A percentile compares a stretch with the other conserved stretches of the same genome.
Conservation (phyloP, 2,888 invertebrate species). For the Archips crataeganus region DNA sequence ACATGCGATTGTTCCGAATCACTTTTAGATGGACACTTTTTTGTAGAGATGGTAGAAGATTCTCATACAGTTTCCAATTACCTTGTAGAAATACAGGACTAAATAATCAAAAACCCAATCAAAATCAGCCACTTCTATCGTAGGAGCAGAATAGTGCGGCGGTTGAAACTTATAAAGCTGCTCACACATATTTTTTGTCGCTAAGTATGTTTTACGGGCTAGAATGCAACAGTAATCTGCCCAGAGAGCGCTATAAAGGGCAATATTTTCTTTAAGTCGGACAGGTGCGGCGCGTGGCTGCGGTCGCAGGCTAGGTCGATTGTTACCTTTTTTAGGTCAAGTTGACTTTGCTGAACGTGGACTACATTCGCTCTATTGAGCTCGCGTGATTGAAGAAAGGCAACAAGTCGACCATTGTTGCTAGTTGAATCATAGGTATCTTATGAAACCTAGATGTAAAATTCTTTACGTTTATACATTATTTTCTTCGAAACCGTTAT, state of each 20-base stretch:
- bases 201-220: neutral
- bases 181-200: neutral
- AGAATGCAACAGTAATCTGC: neutral
- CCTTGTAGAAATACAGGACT: too few species aligned
- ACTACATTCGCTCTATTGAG: conserved; percentile 21
- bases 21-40: too few species aligned
- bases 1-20: too few species aligned
- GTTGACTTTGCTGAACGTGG: conserved; percentile 29
- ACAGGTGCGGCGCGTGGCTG: conserved; percentile 16
- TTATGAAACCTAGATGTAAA: neutral
- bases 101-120: too few species aligned
- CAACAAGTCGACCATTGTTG: conserved; percentile 27
- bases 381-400: conserved; percentile 24
- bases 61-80: too few species aligned
- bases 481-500: too few species aligned
- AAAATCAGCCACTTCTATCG: too few species aligned
- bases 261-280: neutral
- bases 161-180: neutral
- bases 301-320: conserved; percentile 7
- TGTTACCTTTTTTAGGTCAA: conserved; percentile 35
- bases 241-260: neutral
- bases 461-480: too few species aligned
- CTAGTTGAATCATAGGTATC: neutral
- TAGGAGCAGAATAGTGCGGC: too few species aligned
- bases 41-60: too few species aligned